Conservation (phyloP, 2,797 vertebrate species). For the Cyclopterus lumpus region DNA sequence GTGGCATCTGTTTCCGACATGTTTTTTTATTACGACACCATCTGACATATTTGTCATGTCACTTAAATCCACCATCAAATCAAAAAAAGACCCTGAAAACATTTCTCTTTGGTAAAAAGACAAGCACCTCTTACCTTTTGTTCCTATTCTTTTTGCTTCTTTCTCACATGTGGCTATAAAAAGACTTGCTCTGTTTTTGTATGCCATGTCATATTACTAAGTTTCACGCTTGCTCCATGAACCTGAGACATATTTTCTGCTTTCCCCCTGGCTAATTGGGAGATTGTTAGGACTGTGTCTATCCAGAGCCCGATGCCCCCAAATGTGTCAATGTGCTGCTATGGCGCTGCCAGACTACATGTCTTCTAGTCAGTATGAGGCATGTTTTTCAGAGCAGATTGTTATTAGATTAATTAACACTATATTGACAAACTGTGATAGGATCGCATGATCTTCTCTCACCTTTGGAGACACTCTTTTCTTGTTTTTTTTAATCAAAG, state of each 20-base stretch:
- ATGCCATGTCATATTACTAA: constrained; percentile 70
- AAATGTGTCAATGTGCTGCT: constrained; percentile 68
- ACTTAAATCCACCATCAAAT: constrained; percentile 32
- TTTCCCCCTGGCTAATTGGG: constrained; percentile 71
- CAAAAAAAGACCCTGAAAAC: constrained; percentile 14
- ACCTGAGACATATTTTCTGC: constrained; percentile 67
- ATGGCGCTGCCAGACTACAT: constrained; percentile 48
- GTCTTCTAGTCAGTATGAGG: constrained; percentile 57
- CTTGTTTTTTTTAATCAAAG: constrained; percentile 37
- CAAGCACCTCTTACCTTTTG: constrained; percentile 18
- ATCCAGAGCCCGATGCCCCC: constrained; percentile 51
- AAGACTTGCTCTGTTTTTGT: constrained; percentile 64
- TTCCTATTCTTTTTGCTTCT: constrained; percentile 28
- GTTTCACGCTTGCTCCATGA: constrained; percentile 67
- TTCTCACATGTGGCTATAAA: constrained; percentile 63
- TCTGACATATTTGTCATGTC: constrained; percentile 39
- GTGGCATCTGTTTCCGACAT: constrained; percentile 35
- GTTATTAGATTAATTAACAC: constrained; percentile 80
- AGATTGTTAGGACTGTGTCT: constrained; percentile 63
- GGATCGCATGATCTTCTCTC: constrained; percentile 57
- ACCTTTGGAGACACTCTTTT: constrained; percentile 46
- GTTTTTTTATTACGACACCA: constrained; percentile 36
- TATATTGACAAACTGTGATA: constrained; percentile 73
- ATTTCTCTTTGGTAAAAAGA: constrained; percentile 17
- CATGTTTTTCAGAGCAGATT: constrained; percentile 58